These are phyloP conservation scores for Phoxinus dragarum DNA, from an alignment of 2,797 vertebrate genomes.

Conservation along the genomic window DNA sequence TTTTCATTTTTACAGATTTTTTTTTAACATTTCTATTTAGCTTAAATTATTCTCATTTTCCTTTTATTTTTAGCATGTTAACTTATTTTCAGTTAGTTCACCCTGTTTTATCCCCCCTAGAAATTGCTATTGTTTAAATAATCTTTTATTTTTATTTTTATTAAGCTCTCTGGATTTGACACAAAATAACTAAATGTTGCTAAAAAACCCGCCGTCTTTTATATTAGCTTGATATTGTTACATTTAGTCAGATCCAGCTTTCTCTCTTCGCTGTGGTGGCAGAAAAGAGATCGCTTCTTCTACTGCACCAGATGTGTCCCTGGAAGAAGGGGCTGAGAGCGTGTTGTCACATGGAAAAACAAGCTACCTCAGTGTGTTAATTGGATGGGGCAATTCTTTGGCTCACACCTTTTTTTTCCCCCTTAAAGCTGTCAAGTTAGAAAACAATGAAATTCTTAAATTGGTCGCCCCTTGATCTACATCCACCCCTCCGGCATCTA, in stretches of 20 bases:
- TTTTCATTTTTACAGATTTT: no score
- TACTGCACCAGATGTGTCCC: slow-evolving; percentile 65
- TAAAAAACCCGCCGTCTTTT: slow-evolving; percentile 2
- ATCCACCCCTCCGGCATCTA: slow-evolving; percentile 37
- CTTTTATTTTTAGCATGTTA: background rate
- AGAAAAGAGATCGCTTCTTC: slow-evolving; percentile 30
- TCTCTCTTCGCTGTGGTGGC: background rate
- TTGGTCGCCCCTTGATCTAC: slow-evolving; percentile 59
- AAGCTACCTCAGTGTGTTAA: slow-evolving; percentile 76
- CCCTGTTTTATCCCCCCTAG: background rate
- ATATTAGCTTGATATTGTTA: slow-evolving; percentile 28
- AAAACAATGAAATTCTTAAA: slow-evolving; percentile 71
- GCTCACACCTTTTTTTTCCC: slow-evolving; percentile 70
- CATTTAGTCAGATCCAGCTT: slow-evolving; percentile 29
- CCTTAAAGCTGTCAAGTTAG: slow-evolving; percentile 71
- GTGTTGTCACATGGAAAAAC: slow-evolving; percentile 71
- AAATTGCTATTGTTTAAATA: background rate
- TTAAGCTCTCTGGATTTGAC: background rate
- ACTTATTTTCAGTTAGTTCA: background rate
- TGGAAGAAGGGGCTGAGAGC: slow-evolving; percentile 66
- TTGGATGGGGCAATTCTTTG: slow-evolving; percentile 79
- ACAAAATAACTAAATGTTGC: slow-evolving; percentile 11
- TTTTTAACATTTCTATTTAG: background rate
- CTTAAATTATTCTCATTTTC: background rate
- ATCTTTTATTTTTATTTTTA: background rate